Conservation (phyloP, 1,140 invertebrate genomes). For the Ceratoteleas bidentatus region DNA sequence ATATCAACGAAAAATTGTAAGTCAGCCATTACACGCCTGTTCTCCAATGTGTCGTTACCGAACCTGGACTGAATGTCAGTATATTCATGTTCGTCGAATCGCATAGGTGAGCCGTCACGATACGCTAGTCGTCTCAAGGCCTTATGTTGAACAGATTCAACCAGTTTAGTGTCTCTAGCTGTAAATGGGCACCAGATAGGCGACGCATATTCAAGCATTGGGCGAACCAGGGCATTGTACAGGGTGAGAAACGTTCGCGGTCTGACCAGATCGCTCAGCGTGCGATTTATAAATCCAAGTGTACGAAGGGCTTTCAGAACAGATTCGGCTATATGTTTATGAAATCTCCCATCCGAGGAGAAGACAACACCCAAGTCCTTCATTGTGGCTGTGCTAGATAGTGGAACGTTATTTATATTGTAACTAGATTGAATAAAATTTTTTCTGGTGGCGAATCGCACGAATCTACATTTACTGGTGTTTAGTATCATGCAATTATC, state of each 20-base stretch:
- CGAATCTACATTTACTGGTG: conserved; percentile 21
- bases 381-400: not conserved
- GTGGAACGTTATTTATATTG: not conserved
- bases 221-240: not conserved
- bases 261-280: not conserved
- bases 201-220: not conserved
- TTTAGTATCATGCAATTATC: conserved; percentile 26
- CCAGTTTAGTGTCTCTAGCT: not conserved
- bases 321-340: not conserved
- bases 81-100: not conserved
- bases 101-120: not conserved
- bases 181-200: not conserved
- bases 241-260: not conserved
- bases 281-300: not conserved
- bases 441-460: not conserved
- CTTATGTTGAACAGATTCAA: not conserved
- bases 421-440: not conserved
- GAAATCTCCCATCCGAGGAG: not conserved
- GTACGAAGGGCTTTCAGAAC: not conserved
- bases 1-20: no score
- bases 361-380: not conserved
- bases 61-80: not conserved
- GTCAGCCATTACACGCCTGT: not conserved
- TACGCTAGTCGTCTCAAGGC: not conserved
- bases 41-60: not conserved